Evolutionary conservation across 2,888 invertebrate genomes (phyloP), one percentile per base, ranked within the genome.

Genomic region (Epinotia demarniana): DNA sequence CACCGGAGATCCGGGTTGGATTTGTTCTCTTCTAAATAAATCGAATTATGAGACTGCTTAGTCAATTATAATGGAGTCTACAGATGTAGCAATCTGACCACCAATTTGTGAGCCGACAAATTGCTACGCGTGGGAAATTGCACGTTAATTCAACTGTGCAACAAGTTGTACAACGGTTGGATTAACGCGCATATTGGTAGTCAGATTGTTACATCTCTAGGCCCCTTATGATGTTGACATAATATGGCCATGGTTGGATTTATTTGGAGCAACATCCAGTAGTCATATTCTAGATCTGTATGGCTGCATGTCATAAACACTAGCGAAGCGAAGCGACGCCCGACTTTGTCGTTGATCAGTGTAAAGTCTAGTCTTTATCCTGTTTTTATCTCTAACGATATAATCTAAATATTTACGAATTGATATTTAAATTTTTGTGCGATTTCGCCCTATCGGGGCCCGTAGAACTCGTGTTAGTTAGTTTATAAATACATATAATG

Each of bases 301-400:
- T 53, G n/a, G 27, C 53, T 66, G 53, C 53, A 53, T 8, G 53
- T 49, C 69, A 4, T 23, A 49, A 43, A 53, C 6, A n/a, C 18
- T 19, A 33, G 19, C 23, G 39, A 69, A n/a, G 46, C 57, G 73
- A 53, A 70, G 70, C 70, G 46, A 16, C 19, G 19, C 46, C 75
- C 90, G 87, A 88, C 88, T 85, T 90, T 89, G 89, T 92, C 92
- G 92, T 92, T 94, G 90, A 91, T 93, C 93, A 93, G 93, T 94
- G 94, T 94, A 94, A 92, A 92, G 93, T 94, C 94, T 94, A 94
- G 94, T 94, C 94, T 93, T 92, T 93, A 94, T 92, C 85, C 92
- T 93, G 92, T 93, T 93, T 91, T 92, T 90, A 91, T 92, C 89
- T 91, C 88, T 92, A 90, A 92, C 88, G 88, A 89, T 91, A 89